Evolutionary conservation across 2,888 invertebrate genomes (phyloP).

Genomic region (Dryobota labecula): DNA sequence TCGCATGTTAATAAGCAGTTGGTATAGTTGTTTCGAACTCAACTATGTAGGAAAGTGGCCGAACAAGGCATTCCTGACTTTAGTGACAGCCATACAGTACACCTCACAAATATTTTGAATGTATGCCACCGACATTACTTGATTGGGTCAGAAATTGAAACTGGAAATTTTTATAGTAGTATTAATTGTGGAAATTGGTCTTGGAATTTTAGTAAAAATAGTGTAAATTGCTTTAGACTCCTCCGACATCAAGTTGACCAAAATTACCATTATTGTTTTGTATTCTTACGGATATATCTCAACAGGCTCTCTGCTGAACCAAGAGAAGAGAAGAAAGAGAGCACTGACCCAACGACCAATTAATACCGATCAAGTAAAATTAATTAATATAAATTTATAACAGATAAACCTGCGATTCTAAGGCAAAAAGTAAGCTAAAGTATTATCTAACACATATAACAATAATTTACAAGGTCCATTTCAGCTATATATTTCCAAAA

Average conservation of each 20-base stretch:
- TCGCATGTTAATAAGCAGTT: conserved; percentile 60
- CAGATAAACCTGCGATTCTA: not conserved
- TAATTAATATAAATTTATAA: not conserved
- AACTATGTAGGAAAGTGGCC: conserved; percentile 51
- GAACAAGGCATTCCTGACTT: conserved; percentile 53
- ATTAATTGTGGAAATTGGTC: not conserved
- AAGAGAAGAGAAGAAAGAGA: not conserved
- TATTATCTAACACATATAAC: not conserved
- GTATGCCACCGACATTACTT: conserved; percentile 2
- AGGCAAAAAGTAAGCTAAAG: not conserved
- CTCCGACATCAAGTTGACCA: not conserved
- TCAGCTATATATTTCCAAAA: conserved; percentile 11
- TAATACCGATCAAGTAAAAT: not conserved
- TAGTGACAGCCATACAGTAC: conserved; percentile 13
- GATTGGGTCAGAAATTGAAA: not conserved
- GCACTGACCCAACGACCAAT: not conserved
- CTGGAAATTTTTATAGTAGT: not conserved
- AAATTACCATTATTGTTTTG: not conserved
- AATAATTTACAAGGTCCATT: not conserved
- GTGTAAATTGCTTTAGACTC: not conserved
- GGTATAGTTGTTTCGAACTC: conserved; percentile 37
- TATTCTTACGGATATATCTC: not conserved
- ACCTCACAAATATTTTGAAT: conserved; percentile 46
- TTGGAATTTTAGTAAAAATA: not conserved
- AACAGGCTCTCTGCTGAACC: not conserved